These are phyloP conservation scores for Naja naja DNA, from an alignment of 2,113 vertebrate species.

Conservation along the genomic window DNA sequence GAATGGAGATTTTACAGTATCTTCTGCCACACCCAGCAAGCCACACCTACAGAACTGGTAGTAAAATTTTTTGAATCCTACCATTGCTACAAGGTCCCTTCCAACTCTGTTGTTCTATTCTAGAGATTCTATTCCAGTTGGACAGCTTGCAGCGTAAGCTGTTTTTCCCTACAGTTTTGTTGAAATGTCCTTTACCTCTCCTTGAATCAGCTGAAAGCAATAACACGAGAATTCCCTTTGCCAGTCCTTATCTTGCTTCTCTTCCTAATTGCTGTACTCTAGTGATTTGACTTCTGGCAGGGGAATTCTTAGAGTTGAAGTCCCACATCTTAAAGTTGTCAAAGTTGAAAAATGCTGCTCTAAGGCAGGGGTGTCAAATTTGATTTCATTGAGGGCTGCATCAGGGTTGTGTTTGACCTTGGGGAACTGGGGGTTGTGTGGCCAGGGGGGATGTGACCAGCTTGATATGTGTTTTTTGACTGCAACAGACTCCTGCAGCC, in stretches of 20 bases:
- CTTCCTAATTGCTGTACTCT: neutral
- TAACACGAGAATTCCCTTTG: neutral
- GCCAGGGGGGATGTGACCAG: too few species aligned
- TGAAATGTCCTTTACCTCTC: neutral
- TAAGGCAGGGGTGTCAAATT: neutral
- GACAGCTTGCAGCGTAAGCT: neutral
- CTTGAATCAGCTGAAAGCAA: neutral
- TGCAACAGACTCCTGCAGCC: too few species aligned
- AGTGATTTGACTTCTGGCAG: neutral
- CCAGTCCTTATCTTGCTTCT: neutral
- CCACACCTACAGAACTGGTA: too few species aligned
- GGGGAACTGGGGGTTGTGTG: too few species aligned
- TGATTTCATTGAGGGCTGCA: too few species aligned
- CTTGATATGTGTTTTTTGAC: too few species aligned
- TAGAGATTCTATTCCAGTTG: neutral
- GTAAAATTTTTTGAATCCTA: too few species aligned
- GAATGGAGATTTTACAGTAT: too few species aligned
- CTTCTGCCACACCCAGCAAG: too few species aligned
- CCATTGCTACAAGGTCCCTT: too few species aligned
- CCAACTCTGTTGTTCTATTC: too few species aligned
- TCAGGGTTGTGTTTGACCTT: too few species aligned
- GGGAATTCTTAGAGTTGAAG: neutral
- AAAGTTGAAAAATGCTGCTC: neutral
- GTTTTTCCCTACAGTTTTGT: neutral
- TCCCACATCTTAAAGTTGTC: neutral